phyloP scores from a whole-genome alignment of 64 coral and sea anemone species.

The Anthopleura sola region DNA sequence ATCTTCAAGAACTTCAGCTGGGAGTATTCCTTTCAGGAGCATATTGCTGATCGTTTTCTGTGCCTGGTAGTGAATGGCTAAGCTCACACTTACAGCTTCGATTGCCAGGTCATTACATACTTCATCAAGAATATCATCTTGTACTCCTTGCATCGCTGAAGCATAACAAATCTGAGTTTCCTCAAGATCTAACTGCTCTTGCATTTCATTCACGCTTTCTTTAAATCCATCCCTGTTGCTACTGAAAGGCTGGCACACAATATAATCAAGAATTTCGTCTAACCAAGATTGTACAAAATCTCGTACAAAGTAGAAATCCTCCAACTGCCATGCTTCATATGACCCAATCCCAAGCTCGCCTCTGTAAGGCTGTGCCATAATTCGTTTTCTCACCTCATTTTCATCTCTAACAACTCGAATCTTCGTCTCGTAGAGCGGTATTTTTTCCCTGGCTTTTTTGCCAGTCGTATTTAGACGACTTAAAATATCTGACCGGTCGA shows the following conservation, averaged over 20 bases:
- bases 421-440: slow-evolving; percentile 53
- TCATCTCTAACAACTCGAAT: slow-evolving; percentile 33
- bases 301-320: slow-evolving; percentile 85
- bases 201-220: slow-evolving; percentile 26
- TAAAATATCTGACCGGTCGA: slow-evolving; percentile 27
- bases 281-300: slow-evolving; percentile 73
- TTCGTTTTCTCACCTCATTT: slow-evolving; percentile 32
- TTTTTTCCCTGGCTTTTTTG: slow-evolving; percentile 50
- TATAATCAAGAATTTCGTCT: slow-evolving; percentile 70
- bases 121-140: slow-evolving; percentile 13
- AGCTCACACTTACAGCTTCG: slow-evolving; percentile 22
- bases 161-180: slow-evolving; percentile 16
- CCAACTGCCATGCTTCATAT: slow-evolving; percentile 90
- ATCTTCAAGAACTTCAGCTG: slow-evolving; percentile 16
- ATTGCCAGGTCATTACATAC: slow-evolving; percentile 8
- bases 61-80: slow-evolving; percentile 56
- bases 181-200: slow-evolving; percentile 49
- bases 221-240: slow-evolving; percentile 1
- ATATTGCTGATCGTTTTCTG: slow-evolving; percentile 22
- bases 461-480: slow-evolving; percentile 9
- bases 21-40: slow-evolving; percentile 28
- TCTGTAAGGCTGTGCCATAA: slow-evolving; percentile 53
- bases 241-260: slow-evolving; percentile 37
- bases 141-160: slow-evolving; percentile 12
- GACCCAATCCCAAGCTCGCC: slow-evolving; percentile 80